Evolutionary conservation across 2,888 invertebrate species (phyloP), one percentile per base, ranked within the genome.

Genomic region (Hemicrepidius hirtus): DNA sequence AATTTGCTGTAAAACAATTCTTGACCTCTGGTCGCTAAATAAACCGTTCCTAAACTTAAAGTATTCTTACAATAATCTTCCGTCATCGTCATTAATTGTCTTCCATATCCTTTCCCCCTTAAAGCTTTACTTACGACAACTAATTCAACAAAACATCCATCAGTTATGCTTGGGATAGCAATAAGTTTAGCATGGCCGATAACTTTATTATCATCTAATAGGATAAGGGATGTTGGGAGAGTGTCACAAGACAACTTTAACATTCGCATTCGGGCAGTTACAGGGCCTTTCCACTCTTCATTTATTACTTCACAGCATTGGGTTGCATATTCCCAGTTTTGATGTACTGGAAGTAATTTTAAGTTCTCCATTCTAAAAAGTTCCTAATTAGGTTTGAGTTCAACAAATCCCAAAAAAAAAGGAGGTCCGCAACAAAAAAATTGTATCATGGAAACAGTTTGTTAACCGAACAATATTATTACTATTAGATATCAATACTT

Each of bases 251-350:
- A 95, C 40, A 90, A 89, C 84, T 91, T 89, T 60, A 96, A 86
- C 62, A 93, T 93, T 84, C 92, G 89, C 87, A 95, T 89, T 81
- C 96, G 89, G 71, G 95, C 94, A 37, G 92, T 92, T 84, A 92
- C 91, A 82, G 95, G 95, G 80, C 95, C 89, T 75, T 93, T 94
- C 96, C 96, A 96, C 88, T 96, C 95, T n/a, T 92, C 91, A 85
- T 96, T 96, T 77, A 96, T 91, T 68, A 96, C 87, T 78, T 90
- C 89, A 83, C 94, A 94, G 82, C 95, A 94, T 82, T 91, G 89
- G 82, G 89, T 88, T 79, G 92, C 88, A 83, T 92, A 91, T 84
- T 95, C 90, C 49, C 93, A 92, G 82, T 92, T 87, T 80, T 91
- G 89, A 82, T 95, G 95, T 74, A 95, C 88, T 73, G 91, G 91